These are phyloP conservation scores for Lepas anatifera DNA, from an alignment of 2,888 invertebrate species.

Conservation along the genomic window DNA sequence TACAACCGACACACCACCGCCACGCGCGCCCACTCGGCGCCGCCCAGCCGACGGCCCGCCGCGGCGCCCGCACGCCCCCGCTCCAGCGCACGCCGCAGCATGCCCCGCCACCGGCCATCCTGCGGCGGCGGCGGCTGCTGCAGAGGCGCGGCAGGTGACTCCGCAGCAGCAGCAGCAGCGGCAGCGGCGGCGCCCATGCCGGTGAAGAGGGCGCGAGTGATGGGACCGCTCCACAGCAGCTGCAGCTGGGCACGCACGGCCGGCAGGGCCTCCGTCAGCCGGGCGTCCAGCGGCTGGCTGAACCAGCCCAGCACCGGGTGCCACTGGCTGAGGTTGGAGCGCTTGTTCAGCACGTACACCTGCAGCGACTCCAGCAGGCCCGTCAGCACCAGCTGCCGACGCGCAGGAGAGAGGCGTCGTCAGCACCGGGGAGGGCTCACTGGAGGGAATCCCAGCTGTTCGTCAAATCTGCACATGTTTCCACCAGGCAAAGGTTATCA, in stretches of 20 bases:
- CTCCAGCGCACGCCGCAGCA: slow-evolving; percentile 35
- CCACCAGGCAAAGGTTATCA: too few species aligned
- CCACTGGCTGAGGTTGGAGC: slow-evolving; percentile 89
- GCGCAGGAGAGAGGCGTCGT: too few species aligned
- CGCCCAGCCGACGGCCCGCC: slow-evolving; percentile 58
- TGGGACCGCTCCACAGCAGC: slow-evolving; percentile 50
- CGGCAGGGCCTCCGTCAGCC: slow-evolving; percentile 55
- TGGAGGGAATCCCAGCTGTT: too few species aligned
- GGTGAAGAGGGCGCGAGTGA: slow-evolving; percentile 22
- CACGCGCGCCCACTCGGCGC: slow-evolving; percentile 65
- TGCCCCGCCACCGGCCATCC: slow-evolving; percentile 4
- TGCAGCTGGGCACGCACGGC: slow-evolving; percentile 53
- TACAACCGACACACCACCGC: slow-evolving; percentile 83
- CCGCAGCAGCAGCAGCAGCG: not conserved
- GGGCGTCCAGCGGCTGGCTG: slow-evolving; percentile 52
- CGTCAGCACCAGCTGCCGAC: slow-evolving; percentile 75
- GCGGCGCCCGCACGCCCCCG: slow-evolving; percentile 46
- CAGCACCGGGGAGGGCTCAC: too few species aligned
- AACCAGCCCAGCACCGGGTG: slow-evolving; percentile 97
- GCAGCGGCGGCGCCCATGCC: not conserved
- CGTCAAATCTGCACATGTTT: too few species aligned
- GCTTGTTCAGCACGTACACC: slow-evolving; percentile 79
- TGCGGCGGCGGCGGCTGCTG: not conserved
- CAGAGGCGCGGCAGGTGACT: too few species aligned
- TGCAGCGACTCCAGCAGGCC: slow-evolving; percentile 79